Evolutionary conservation across 2,113 vertebrate genomes (phyloP), one percentile per base, ranked within the genome.

Genomic region (Hippocampus mohnikei): DNA sequence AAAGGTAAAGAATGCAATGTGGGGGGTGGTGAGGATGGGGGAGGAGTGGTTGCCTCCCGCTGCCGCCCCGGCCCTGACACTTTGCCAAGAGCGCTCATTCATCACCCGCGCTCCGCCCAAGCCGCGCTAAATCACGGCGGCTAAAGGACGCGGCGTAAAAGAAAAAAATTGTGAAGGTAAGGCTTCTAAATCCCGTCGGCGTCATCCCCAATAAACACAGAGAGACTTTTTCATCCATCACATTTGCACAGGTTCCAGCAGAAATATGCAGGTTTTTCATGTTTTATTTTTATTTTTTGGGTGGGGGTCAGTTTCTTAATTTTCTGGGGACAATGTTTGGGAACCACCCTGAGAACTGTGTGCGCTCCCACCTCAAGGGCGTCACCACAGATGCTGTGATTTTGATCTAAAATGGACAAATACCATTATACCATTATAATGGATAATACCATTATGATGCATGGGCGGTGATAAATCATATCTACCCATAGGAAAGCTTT

Each of bases 161-260:
- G 84, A 84, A 88, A 85, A 85, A 78, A 87, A 88, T 86, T 80
- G 89, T 88, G 90, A 91, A 91, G 90, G 88, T 91, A 89, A 88
- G 88, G 89, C 87, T 85, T 86, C 89, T 90, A 91, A 93, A 90
- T 87, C 90, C 91, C 88, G 15, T 86, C 83, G 52, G 81, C 87
- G 89, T 90, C 88, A 90, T 90, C 87, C 87, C 72, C 86, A 86
- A 92, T 88, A 89, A 92, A 91, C 89, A 90, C 82, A 70, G 76
- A 69, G 86, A 89, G 87, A 87, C 85, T 88, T 87, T 60, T 87
- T 88, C 84, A 89, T 85, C 42, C 42, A 44, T 11, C 42, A 12
- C 15, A 16, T 15, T 48, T 3, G 46, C 15, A 16, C 46, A 48
- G 15, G 15, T 48, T 15, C 46, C 15, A 4, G 15, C 13, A 48